phyloP scores from a whole-genome alignment of 2,888 invertebrate species.

The Deroplatys truncata region DNA sequence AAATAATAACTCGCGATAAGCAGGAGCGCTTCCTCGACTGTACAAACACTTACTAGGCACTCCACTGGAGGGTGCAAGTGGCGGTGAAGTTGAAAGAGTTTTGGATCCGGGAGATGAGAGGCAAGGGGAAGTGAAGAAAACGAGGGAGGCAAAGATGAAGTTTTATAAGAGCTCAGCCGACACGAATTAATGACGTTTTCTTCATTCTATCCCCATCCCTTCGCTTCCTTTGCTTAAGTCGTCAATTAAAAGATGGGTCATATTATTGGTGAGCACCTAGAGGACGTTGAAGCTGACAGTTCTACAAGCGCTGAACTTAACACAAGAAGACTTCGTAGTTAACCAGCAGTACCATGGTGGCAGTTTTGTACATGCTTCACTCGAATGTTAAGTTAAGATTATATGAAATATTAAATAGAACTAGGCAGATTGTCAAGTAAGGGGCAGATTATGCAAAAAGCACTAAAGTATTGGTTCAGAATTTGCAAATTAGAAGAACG shows the following conservation, averaged over 20 bases:
- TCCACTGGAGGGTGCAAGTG: not conserved
- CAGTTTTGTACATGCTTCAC: too few relatives aligned
- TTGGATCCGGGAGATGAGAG: not conserved
- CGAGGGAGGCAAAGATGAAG: not conserved
- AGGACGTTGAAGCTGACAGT: not conserved
- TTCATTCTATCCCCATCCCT: not conserved
- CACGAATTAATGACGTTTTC: not conserved
- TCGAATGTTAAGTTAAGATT: too few relatives aligned
- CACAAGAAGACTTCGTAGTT: too few relatives aligned
- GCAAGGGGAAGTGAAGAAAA: not conserved
- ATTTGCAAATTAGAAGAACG: too few relatives aligned
- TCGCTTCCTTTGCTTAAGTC: not conserved
- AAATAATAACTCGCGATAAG: not conserved
- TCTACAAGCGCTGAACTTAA: not conserved
- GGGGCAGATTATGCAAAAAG: too few relatives aligned
- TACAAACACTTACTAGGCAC: not conserved
- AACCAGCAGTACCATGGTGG: too few relatives aligned
- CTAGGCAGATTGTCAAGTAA: too few relatives aligned
- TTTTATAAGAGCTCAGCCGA: not conserved
- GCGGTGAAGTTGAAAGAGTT: not conserved
- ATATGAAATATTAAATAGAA: too few relatives aligned
- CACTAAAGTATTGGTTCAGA: too few relatives aligned
- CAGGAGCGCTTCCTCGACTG: not conserved
- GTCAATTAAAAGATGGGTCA: not conserved
- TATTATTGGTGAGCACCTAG: not conserved